Percentiles rank a stretch among this genome's conserved stretches.
Conservation (phyloP, 2,797 vertebrate genomes). For the Ficedula albicollis region DNA sequence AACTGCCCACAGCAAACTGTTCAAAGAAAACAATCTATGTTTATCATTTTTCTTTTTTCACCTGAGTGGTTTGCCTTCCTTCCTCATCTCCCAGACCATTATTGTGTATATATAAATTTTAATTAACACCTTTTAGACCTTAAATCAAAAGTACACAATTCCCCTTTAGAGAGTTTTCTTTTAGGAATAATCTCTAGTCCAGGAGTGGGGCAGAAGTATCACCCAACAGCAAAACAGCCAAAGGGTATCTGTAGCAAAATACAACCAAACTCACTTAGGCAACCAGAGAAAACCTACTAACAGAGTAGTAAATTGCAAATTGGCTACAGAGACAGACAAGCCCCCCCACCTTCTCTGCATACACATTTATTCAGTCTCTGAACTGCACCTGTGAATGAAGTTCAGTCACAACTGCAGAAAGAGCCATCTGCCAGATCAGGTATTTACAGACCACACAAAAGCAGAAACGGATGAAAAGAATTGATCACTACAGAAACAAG, state of each 20-base stretch:
- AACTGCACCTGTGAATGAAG: background rate
- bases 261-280: background rate
- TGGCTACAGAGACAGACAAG: background rate
- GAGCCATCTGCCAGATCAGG: background rate
- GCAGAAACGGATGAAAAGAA: background rate
- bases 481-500: background rate
- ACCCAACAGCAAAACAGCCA: background rate
- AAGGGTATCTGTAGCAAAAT: background rate
- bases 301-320: background rate
- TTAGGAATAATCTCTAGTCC: background rate
- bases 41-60: background rate
- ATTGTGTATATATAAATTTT: background rate
- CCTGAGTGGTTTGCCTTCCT: background rate
- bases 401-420: background rate
- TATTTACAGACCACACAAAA: background rate
- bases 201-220: accelerated
- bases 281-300: background rate
- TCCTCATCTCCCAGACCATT: background rate
- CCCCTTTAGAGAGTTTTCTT: background rate
- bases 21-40: background rate
- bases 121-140: background rate
- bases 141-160: background rate
- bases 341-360: background rate
- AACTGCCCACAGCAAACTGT: accelerated
- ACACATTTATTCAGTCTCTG: background rate